These are phyloP conservation scores for Pseudobourletiella spinata DNA, from an alignment of 1,140 invertebrate genomes.

Conservation along the genomic window DNA sequence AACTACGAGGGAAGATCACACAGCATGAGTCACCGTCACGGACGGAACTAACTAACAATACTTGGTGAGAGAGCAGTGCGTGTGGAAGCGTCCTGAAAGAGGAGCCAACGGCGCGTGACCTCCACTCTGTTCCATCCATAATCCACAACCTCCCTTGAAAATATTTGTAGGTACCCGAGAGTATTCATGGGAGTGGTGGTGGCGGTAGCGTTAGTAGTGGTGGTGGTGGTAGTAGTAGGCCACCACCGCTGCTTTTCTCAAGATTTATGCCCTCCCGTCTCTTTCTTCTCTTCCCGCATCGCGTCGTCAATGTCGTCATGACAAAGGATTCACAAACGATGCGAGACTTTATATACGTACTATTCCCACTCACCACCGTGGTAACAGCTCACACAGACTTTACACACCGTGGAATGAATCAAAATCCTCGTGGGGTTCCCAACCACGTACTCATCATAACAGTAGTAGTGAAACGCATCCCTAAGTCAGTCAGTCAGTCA, in stretches of 20 bases:
- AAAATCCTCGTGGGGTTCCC: no score
- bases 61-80: background rate
- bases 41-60: no score
- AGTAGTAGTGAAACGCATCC: no score
- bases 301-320: background rate
- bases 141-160: conserved; percentile 7
- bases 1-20: no score
- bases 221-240: no score
- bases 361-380: background rate
- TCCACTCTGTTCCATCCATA: conserved; percentile 4
- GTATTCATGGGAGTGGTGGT: background rate
- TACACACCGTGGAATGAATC: no score
- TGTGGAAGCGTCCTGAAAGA: background rate
- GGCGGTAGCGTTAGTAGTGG: no score
- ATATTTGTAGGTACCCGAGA: background rate
- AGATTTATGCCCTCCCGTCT: conserved; percentile 7
- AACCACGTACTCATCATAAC: no score
- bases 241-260: background rate
- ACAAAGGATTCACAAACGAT: background rate
- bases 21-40: no score
- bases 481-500: no score
- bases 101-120: conserved; percentile 1
- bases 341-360: no score
- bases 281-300: background rate
- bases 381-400: background rate